Base-by-base conservation (phyloP, 2,113 vertebrate genomes). In the Actenoides lindsayi region DNA sequence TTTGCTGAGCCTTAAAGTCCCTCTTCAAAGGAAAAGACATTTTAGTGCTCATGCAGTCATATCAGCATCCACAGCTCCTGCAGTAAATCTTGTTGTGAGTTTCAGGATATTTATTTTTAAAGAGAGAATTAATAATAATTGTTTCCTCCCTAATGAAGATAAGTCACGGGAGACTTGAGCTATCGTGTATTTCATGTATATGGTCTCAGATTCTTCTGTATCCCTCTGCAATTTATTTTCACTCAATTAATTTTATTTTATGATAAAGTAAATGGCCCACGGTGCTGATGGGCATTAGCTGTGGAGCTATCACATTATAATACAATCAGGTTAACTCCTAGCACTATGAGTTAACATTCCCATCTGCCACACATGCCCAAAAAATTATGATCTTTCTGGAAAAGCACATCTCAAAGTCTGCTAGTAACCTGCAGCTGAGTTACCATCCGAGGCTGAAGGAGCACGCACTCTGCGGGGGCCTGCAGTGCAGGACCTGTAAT, bases 251-350 rank as follows among this genome's bases (percentile, higher is more conserved):
- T 97, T 98, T 98, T 97, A 97, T 97, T 97, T 98, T 97, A 97
- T 97, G 94, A 97, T 98, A 95, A 98, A 98, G 95, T 97, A 98
- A 98, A 98, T 97, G 97, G 98, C 96, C 94, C 97, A 97, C 97
- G 67, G 91, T 94, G 93, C 83, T 89, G 93, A 92, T 84, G 80
- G 88, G 93, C 91, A 89, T 90, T 96, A 94, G 91, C 93, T 92
- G 88, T 73, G 78, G 70, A 87, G 88, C 90, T 87, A 75, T 88
- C 83, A 56, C 89, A 78, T 95, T 94, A 90, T 87, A 87, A 95
- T 82, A 90, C 92, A 90, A 95, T 92, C 94, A 95, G 84, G 95
- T 97, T 97, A 96, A 97, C 97, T 97, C 96, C 93, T 96, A 97
- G 95, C 94, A 94, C 95, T 95, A 88, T 80, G 87, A 98, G 96